phyloP scores from a whole-genome alignment of 1,140 invertebrate genomes.

The Drosophila orena region DNA sequence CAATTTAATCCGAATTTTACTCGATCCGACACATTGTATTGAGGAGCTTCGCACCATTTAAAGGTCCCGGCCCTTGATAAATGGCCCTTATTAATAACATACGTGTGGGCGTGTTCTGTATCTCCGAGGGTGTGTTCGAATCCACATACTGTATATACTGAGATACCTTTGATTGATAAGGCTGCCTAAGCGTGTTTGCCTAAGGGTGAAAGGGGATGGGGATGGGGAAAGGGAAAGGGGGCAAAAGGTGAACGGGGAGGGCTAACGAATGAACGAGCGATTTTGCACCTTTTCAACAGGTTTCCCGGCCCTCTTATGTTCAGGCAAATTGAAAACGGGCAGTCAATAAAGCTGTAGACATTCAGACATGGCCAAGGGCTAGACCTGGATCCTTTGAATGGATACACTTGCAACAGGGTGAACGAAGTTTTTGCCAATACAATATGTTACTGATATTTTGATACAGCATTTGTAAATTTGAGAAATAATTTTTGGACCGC shows the following conservation, averaged over 20 bases:
- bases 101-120: slow-evolving; percentile 48
- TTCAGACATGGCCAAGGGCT: slow-evolving; percentile 52
- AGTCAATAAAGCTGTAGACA: slow-evolving; percentile 78
- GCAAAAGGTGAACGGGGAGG: slow-evolving; percentile 53
- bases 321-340: slow-evolving; percentile 71
- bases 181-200: slow-evolving; percentile 79
- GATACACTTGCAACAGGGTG: slow-evolving; percentile 21
- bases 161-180: slow-evolving; percentile 81
- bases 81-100: slow-evolving; percentile 79
- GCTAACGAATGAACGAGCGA: slow-evolving; percentile 54
- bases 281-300: slow-evolving; percentile 82
- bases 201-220: slow-evolving; percentile 2
- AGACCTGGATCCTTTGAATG: slow-evolving; percentile 25
- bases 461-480: too few relatives aligned
- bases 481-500: too few relatives aligned
- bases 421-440: too few relatives aligned
- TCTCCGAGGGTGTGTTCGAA: slow-evolving; percentile 17
- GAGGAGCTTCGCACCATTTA: slow-evolving; percentile 39
- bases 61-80: slow-evolving; percentile 47
- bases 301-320: slow-evolving; percentile 35
- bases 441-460: too few relatives aligned
- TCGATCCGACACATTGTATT: slow-evolving; percentile 49
- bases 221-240: neutral
- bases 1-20: slow-evolving; percentile 59
- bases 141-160: slow-evolving; percentile 18